Evolutionary conservation across 2,113 vertebrate genomes (phyloP).

Genomic region (Haemorhous mexicanus): DNA sequence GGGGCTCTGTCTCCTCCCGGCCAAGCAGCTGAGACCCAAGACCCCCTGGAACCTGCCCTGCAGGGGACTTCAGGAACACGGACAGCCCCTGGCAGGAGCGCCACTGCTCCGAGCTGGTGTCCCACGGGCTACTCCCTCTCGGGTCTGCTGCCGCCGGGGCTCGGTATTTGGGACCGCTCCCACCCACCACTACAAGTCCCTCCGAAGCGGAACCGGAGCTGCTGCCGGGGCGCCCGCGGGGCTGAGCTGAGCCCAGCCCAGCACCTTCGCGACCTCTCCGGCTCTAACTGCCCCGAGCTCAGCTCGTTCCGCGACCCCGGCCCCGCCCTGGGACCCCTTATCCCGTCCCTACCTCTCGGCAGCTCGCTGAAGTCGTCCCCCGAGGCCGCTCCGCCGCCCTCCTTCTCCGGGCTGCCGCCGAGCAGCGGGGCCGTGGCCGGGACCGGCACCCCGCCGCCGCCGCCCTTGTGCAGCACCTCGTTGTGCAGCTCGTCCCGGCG

Average conservation of each 20-base stretch:
- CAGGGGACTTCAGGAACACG: not conserved
- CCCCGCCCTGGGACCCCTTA: too few relatives aligned
- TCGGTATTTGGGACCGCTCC: not conserved
- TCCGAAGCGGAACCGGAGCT: not conserved
- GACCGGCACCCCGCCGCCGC: not conserved
- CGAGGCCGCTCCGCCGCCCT: slow-evolving; percentile 15
- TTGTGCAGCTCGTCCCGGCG: slow-evolving; percentile 57
- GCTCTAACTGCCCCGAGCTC: not conserved
- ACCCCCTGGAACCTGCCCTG: not conserved
- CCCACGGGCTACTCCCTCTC: not conserved
- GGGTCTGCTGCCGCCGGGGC: not conserved
- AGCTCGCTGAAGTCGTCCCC: slow-evolving; percentile 22
- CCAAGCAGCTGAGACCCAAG: too few relatives aligned
- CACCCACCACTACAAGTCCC: not conserved
- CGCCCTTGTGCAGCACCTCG: slow-evolving; percentile 54
- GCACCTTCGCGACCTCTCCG: not conserved
- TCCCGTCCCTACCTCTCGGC: slow-evolving; percentile 19
- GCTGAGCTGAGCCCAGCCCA: not conserved
- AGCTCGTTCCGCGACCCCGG: too few relatives aligned
- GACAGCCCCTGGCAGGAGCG: too few relatives aligned
- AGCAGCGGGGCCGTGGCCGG: slow-evolving; percentile 45
- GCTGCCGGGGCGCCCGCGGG: not conserved
- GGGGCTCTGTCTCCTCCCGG: not conserved
- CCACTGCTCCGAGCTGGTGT: not conserved
- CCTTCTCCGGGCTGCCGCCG: slow-evolving; percentile 2